Evolutionary conservation across 2,888 invertebrate species (phyloP).

Genomic region (Mesochorus sp.): DNA sequence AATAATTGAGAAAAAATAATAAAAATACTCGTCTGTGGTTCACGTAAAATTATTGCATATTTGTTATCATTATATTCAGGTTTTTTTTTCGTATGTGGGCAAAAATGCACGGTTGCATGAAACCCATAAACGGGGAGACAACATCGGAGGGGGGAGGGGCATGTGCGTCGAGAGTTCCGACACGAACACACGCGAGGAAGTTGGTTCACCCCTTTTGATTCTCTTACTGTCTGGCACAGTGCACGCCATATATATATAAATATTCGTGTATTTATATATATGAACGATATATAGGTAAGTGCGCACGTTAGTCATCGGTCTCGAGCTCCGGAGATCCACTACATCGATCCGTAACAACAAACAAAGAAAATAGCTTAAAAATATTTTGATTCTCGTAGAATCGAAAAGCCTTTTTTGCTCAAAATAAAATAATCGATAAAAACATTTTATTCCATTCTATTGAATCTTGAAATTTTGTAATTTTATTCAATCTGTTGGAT

Average conservation of each 20-base stretch:
- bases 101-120: conserved; percentile 1
- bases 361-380: conserved; percentile 37
- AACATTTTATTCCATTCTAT: too few species aligned
- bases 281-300: conserved; percentile 20
- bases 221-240: conserved; percentile 18
- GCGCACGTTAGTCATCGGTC: conserved; percentile 51
- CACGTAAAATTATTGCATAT: neutral
- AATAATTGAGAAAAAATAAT: too few species aligned
- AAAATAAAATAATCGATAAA: too few species aligned
- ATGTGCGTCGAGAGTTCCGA: conserved; percentile 32
- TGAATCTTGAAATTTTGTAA: too few species aligned
- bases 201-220: conserved; percentile 54
- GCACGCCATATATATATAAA: neutral
- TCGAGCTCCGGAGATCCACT: conserved; percentile 44
- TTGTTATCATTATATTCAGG: neutral
- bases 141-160: conserved; percentile 10
- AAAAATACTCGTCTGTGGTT: too few species aligned
- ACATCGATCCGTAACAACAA: conserved; percentile 36
- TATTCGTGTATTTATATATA: neutral
- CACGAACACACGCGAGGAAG: conserved; percentile 48
- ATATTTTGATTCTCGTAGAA: too few species aligned
- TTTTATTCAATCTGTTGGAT: too few species aligned
- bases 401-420: too few species aligned
- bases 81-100: neutral
- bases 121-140: conserved; percentile 53